Evolutionary conservation across 2,797 vertebrate genomes (phyloP).

Genomic region (Aeoliscus strigatus): DNA sequence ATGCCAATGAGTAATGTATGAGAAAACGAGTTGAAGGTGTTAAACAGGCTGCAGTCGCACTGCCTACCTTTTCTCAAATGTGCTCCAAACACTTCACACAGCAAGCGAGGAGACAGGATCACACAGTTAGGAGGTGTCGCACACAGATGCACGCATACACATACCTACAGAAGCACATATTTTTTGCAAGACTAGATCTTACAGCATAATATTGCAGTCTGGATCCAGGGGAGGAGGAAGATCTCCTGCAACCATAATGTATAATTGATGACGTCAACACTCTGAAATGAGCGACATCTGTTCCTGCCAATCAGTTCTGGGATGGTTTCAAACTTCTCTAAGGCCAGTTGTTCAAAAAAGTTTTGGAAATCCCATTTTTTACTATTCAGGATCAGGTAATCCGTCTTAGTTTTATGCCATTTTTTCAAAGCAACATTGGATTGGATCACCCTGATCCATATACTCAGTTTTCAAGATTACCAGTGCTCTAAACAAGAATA

Average conservation of each 20-base stretch:
- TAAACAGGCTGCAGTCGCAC: constrained; percentile 49
- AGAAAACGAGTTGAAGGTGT: constrained; percentile 31
- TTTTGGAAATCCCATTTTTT: no score
- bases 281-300: constrained; percentile 28
- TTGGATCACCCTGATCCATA: no score
- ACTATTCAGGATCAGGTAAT: no score
- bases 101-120: constrained; percentile 75
- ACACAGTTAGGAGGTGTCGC: constrained; percentile 63
- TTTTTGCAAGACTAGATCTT: constrained; percentile 76
- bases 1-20: constrained; percentile 42
- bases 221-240: constrained; percentile 58
- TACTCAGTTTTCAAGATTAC: no score
- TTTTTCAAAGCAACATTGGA: no score
- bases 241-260: constrained; percentile 65
- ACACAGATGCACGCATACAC: constrained; percentile 55
- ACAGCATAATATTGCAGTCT: constrained; percentile 74
- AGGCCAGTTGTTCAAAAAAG: no score
- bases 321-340: no score
- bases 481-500: no score
- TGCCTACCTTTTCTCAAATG: constrained; percentile 81
- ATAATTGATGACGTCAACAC: constrained; percentile 51
- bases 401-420: no score
- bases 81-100: constrained; percentile 79
- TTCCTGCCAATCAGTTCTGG: constrained; percentile 27
- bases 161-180: constrained; percentile 77